Percentiles rank a stretch among this genome's conserved stretches.
Evolutionary conservation across 2,797 vertebrate genomes (phyloP).

Genomic region (Cryptoprocta ferox): DNA sequence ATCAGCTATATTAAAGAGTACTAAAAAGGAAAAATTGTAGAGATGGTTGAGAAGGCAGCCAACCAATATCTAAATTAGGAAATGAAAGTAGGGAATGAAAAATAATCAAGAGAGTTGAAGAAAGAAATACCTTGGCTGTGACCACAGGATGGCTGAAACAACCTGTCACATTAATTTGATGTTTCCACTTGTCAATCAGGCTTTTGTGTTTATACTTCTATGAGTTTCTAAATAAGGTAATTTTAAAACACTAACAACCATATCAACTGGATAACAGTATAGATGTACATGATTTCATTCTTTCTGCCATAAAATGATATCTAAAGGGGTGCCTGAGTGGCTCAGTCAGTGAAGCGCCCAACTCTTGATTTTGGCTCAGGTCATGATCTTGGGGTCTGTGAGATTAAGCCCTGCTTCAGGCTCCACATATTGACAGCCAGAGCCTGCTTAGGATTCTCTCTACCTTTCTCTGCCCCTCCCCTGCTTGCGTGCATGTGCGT

Average conservation of each 20-base stretch:
- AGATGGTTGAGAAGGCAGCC: neutral
- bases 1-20: neutral
- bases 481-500: too few species aligned
- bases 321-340: too few species aligned
- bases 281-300: neutral
- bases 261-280: neutral
- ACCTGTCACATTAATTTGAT: too few species aligned
- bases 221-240: constrained; percentile 7
- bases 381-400: too few species aligned
- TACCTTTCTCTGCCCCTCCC: too few species aligned
- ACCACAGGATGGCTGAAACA: neutral
- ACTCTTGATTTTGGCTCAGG: too few species aligned
- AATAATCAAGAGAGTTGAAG: neutral
- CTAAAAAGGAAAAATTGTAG: neutral
- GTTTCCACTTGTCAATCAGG: neutral
- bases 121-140: neutral
- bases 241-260: constrained; percentile 4
- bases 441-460: too few species aligned
- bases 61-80: neutral
- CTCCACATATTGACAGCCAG: too few species aligned
- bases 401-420: too few species aligned
- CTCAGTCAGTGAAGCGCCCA: too few species aligned
- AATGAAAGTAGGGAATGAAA: neutral
- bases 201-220: neutral
- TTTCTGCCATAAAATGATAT: neutral